Conservation (phyloP, 2,797 vertebrate genomes). For the Coregonus suidteri region DNA sequence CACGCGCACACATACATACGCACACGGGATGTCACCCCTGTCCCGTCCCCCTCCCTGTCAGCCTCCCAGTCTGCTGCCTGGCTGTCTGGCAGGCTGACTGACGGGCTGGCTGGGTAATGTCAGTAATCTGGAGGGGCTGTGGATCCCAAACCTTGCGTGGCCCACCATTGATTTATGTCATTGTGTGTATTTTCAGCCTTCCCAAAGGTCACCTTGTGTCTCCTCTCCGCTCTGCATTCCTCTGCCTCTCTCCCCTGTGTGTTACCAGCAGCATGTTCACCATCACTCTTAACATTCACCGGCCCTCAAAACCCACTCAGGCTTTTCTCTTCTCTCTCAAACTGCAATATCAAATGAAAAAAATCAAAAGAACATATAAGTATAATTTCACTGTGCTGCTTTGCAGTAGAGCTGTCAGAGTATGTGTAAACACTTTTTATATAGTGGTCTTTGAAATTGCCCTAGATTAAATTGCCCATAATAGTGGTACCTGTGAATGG, state of each 20-base stretch:
- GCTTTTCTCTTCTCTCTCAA: constrained; percentile 21
- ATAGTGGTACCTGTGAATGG: constrained; percentile 37
- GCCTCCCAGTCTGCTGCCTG: constrained; percentile 27
- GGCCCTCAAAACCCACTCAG: constrained; percentile 32
- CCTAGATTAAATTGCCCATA: constrained; percentile 45
- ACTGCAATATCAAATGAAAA: constrained; percentile 6
- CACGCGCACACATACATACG: constrained; percentile 14
- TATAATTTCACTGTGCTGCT: constrained; percentile 34
- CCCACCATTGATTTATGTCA: constrained; percentile 74
- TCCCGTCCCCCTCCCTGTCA: constrained; percentile 4
- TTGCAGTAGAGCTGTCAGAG: neutral
- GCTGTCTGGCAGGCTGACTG: constrained; percentile 43
- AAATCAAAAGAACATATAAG: constrained; percentile 28
- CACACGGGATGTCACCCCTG: neutral
- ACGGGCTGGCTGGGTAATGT: constrained; percentile 11
- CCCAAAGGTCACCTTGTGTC: constrained; percentile 73
- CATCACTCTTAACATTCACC: constrained; percentile 42
- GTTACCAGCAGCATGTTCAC: constrained; percentile 50
- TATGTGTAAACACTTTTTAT: constrained; percentile 30
- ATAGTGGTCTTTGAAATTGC: constrained; percentile 47
- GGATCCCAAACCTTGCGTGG: constrained; percentile 60
- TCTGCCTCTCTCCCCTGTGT: constrained; percentile 40
- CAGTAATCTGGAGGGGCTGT: constrained; percentile 51
- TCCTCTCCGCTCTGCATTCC: constrained; percentile 60
- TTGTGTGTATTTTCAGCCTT: constrained; percentile 71